phyloP scores from a whole-genome alignment of 2,888 invertebrate genomes.

The Caenorhabditis sulstoni region DNA sequence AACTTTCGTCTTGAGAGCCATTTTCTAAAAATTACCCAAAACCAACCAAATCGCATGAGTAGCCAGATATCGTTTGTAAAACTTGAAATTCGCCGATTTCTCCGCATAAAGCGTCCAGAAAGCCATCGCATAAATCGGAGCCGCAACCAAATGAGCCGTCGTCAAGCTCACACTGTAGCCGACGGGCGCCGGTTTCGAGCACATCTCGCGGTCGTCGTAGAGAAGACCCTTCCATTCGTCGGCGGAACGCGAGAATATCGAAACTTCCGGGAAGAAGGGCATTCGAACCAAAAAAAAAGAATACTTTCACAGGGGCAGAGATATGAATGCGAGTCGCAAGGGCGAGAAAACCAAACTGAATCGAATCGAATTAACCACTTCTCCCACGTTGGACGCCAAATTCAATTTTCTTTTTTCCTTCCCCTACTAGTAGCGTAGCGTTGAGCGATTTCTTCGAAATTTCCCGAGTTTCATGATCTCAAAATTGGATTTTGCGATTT shows the following conservation, averaged over 20 bases:
- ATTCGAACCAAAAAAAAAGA: constrained; percentile 22
- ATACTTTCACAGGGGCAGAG: too few relatives aligned
- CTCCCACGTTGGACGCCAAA: constrained; percentile 3
- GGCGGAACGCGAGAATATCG: constrained; percentile 21
- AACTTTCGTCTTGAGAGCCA: too few relatives aligned
- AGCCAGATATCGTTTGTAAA: constrained; percentile 39
- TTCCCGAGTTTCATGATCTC: too few relatives aligned
- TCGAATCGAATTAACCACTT: too few relatives aligned
- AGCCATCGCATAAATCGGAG: constrained; percentile 39
- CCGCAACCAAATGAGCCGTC: constrained; percentile 42
- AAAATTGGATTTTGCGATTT: too few relatives aligned
- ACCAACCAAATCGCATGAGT: constrained; percentile 38
- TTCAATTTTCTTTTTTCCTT: too few relatives aligned
- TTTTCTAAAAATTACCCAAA: too few relatives aligned
- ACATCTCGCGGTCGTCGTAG: constrained; percentile 47
- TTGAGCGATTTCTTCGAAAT: too few relatives aligned
- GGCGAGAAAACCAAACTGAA: too few relatives aligned
- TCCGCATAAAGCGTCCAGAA: constrained; percentile 44
- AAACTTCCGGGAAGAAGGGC: constrained; percentile 48
- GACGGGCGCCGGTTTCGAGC: constrained; percentile 33
- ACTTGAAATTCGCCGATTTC: constrained; percentile 29
- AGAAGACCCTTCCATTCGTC: constrained; percentile 39
- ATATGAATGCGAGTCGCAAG: too few relatives aligned
- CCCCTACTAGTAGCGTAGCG: too few relatives aligned
- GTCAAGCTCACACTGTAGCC: constrained; percentile 37